Evolutionary conservation across 2,797 vertebrate genomes (phyloP).

Genomic region (Serranus cabrilla): DNA sequence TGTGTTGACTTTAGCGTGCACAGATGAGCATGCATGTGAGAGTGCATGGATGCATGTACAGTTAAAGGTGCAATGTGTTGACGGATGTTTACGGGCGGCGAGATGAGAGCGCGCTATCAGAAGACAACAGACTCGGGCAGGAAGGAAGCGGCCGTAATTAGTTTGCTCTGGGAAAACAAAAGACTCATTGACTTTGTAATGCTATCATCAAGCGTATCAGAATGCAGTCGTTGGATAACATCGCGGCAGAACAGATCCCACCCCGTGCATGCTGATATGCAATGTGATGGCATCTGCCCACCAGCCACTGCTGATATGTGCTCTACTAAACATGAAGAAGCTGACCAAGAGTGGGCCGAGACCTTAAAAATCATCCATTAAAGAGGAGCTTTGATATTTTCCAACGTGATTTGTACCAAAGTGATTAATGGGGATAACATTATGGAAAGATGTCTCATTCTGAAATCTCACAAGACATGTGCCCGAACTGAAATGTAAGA

Average conservation of each 20-base stretch:
- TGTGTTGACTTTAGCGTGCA: constrained; percentile 34
- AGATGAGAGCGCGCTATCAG: constrained; percentile 69
- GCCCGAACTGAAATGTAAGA: too few species aligned
- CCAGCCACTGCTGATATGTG: constrained; percentile 1
- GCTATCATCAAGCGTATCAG: constrained; percentile 64
- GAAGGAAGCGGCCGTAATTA: constrained; percentile 77
- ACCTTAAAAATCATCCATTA: too few species aligned
- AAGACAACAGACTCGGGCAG: constrained; percentile 52
- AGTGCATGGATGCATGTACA: constrained; percentile 1
- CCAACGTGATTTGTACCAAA: too few species aligned
- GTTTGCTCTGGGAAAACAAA: constrained; percentile 75
- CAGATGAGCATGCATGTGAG: not conserved
- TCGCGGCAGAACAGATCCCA: constrained; percentile 38
- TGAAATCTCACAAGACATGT: too few species aligned
- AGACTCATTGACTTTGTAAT: constrained; percentile 63
- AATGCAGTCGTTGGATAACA: constrained; percentile 52
- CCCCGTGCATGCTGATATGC: constrained; percentile 37
- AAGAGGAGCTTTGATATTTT: too few species aligned
- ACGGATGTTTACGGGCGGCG: constrained; percentile 54
- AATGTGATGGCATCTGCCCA: constrained; percentile 31
- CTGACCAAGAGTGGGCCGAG: not conserved
- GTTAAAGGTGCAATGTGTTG: not conserved
- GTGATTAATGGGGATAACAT: too few species aligned
- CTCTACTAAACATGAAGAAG: not conserved
- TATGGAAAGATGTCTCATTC: too few species aligned